Base-by-base conservation (phyloP, 2,113 vertebrate genomes). In the Dascyllus trimaculatus region DNA sequence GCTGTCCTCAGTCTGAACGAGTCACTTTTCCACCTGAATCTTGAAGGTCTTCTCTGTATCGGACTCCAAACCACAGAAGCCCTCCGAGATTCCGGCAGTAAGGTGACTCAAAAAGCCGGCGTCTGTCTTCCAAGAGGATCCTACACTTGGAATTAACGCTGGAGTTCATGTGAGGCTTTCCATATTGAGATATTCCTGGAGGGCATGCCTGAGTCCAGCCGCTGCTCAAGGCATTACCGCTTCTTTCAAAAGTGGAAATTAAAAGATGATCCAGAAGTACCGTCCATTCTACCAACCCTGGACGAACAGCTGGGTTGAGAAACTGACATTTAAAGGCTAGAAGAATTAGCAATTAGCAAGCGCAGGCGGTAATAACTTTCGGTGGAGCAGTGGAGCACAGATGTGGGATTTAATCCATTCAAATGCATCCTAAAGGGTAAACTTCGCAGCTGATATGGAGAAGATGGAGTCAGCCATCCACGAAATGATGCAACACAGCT, bases 21-120 rank as follows among this genome's bases (percentile, higher is more conserved):
- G 57, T 52, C 46, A 43, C 80, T 78, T 85, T 76, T 61, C 71
- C 43, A 69, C 74, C 82, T 79, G 74, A 81, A 87, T 40, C 84
- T 68, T 81, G 48, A 80, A 81, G 85, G 51, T 18, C 52, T 71
- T 81, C 61, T 86, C 72, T 65, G 77, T 78, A 65, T 63, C 69
- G 58, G 63, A 22, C 48, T 32, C 71, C 61, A 66, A 84, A 81
- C 0, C 51, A 45, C 54, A 70, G 65, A 72, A 69, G 74, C 71
- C 35, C 53, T 84, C 48, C 65, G 54, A 64, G 56, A 81, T 78
- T 81, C n/a, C 15, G 65, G 57, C 70, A 63, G 60, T 7, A 75
- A 78, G 71, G 72, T 45, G 76, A 53, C 51, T 88, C 54, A 59
- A 18, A 68, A 67, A 54, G n/a, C 0, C 45, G 3, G 5, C 29